phyloP scores from a whole-genome alignment of 1,140 invertebrate species.

The Pseudoatta argentina region DNA sequence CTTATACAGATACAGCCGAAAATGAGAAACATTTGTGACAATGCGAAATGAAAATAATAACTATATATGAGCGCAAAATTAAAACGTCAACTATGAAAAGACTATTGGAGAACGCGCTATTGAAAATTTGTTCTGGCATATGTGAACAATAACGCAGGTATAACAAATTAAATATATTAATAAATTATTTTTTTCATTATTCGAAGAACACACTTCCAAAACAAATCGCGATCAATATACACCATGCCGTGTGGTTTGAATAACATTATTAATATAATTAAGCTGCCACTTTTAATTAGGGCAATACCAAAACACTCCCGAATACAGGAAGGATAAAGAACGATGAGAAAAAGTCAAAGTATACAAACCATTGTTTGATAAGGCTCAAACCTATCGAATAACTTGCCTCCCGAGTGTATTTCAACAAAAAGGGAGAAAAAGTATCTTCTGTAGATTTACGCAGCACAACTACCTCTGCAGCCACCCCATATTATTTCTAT shows the following conservation, averaged over 20 bases:
- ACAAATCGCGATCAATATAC: constrained; percentile 13
- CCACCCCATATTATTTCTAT: not conserved
- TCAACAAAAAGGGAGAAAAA: constrained; percentile 9
- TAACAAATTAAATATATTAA: constrained; percentile 74
- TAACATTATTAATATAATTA: constrained; percentile 35
- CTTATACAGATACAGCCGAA: not conserved
- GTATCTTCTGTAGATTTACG: constrained; percentile 48
- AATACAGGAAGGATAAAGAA: not conserved
- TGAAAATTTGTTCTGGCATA: not conserved
- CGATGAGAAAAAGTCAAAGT: constrained; percentile 23
- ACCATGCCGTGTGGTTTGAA: not conserved
- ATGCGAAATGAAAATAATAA: constrained; percentile 21
- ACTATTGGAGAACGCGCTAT: not conserved
- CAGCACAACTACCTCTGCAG: constrained; percentile 5
- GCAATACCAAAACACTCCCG: not conserved
- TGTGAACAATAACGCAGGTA: not conserved
- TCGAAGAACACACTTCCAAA: not conserved
- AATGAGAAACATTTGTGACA: not conserved
- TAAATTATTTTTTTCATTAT: constrained; percentile 64
- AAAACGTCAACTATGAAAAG: constrained; percentile 17
- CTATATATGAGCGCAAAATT: not conserved
- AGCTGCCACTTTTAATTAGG: constrained; percentile 40
- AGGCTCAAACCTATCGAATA: constrained; percentile 66
- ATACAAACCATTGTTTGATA: constrained; percentile 56
- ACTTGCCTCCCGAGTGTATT: constrained; percentile 63